Conservation (phyloP, 30 jellyfish, hydroid and myxozoan species). For the Aurelia sp. region DNA sequence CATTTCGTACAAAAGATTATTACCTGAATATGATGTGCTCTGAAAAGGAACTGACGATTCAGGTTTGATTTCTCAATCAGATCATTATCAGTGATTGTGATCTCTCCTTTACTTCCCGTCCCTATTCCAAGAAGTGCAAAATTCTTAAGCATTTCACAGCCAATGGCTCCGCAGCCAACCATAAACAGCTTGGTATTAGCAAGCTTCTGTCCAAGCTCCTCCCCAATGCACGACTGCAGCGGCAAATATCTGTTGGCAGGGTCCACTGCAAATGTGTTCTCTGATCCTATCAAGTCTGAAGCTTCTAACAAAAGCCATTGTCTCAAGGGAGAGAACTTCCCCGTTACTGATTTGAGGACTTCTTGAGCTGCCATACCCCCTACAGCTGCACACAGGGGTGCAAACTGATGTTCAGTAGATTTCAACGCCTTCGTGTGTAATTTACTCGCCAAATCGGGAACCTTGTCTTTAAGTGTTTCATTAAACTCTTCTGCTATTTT, state of each 20-base stretch:
- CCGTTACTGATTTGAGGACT: slow-evolving; percentile 82
- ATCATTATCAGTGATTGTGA: slow-evolving; percentile 93
- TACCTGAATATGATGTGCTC: slow-evolving; percentile 95
- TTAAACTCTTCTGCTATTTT: slow-evolving; percentile 14
- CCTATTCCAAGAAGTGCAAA: slow-evolving; percentile 89
- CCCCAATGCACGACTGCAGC: slow-evolving; percentile 36
- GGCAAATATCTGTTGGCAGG: slow-evolving; percentile 37
- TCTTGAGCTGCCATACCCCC: slow-evolving; percentile 97
- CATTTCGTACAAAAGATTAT: too few relatives aligned
- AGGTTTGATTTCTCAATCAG: slow-evolving; percentile 91
- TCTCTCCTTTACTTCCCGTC: slow-evolving; percentile 65
- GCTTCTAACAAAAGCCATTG: slow-evolving; percentile 87
- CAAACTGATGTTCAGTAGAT: slow-evolving; percentile 30
- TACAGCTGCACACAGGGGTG: slow-evolving; percentile 92
- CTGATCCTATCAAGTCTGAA: slow-evolving; percentile 34
- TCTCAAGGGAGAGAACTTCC: slow-evolving; percentile 84
- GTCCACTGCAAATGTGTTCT: background rate
- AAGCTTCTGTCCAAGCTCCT: slow-evolving; percentile 53
- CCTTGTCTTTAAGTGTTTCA: slow-evolving; percentile 17
- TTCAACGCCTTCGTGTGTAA: background rate
- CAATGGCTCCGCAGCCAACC: slow-evolving; percentile 99
- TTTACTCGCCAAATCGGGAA: slow-evolving; percentile 28
- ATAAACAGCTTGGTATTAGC: slow-evolving; percentile 69
- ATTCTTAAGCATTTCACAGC: slow-evolving; percentile 93
- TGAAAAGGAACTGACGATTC: slow-evolving; percentile 90